Conservation (phyloP, 2,113 vertebrate species). For the Martes martes region DNA sequence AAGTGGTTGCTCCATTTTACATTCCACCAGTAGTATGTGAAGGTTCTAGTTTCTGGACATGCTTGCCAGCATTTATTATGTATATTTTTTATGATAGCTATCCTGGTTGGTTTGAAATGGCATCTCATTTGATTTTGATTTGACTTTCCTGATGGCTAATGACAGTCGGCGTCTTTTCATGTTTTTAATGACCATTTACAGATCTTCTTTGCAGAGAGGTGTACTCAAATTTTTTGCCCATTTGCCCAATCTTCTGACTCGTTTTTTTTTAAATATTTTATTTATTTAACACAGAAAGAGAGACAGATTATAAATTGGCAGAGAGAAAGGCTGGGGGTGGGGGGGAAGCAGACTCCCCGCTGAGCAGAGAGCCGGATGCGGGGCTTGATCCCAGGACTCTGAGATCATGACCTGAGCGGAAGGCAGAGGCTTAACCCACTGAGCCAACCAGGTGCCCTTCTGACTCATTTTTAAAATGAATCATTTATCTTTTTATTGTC, state of each 20-base stretch:
- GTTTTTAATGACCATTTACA: background rate
- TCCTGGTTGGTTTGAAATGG: background rate
- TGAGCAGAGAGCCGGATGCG: too few relatives aligned
- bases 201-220: background rate
- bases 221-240: background rate
- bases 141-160: background rate
- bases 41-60: background rate
- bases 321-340: too few relatives aligned
- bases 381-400: too few relatives aligned
- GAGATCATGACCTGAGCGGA: too few relatives aligned
- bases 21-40: background rate
- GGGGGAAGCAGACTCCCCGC: too few relatives aligned
- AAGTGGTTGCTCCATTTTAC: background rate
- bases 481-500: background rate
- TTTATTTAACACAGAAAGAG: too few relatives aligned
- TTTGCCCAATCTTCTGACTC: too few relatives aligned
- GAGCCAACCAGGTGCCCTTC: too few relatives aligned
- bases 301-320: too few relatives aligned
- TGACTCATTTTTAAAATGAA: background rate
- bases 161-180: slow-evolving; percentile 1
- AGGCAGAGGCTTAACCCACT: too few relatives aligned
- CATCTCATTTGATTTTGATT: slow-evolving; percentile 13
- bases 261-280: background rate
- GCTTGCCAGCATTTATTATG: background rate
- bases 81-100: background rate